Evolutionary conservation across 1,140 invertebrate species (phyloP).

Genomic region (Drosophila virilis): DNA sequence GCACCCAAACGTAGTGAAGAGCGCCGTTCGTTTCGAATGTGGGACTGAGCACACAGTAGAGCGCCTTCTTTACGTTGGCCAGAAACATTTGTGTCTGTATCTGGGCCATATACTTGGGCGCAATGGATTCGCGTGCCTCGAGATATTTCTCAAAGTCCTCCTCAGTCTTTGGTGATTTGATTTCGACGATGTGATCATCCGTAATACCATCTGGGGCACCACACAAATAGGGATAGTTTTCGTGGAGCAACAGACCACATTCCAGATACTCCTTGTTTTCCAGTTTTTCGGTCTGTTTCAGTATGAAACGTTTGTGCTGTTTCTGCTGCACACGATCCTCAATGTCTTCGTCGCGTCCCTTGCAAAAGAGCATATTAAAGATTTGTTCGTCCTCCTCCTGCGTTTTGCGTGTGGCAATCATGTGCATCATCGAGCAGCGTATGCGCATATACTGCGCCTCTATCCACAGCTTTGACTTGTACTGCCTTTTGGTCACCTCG

Average conservation of each 20-base stretch:
- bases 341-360: constrained; percentile 66
- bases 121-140: constrained; percentile 71
- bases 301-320: constrained; percentile 81
- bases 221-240: constrained; percentile 77
- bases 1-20: constrained; percentile 81
- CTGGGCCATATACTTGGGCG: constrained; percentile 84
- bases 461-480: constrained; percentile 76
- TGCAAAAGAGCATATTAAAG: constrained; percentile 73
- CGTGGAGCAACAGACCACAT: constrained; percentile 75
- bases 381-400: constrained; percentile 70
- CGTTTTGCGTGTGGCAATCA: constrained; percentile 65
- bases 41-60: constrained; percentile 81
- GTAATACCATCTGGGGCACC: constrained; percentile 85
- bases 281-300: constrained; percentile 80
- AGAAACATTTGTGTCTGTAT: constrained; percentile 85
- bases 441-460: constrained; percentile 79
- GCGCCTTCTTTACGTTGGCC: constrained; percentile 77
- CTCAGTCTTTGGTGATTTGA: constrained; percentile 84
- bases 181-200: constrained; percentile 84
- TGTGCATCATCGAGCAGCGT: constrained; percentile 77
- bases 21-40: constrained; percentile 80
- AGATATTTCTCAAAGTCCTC: constrained; percentile 84
- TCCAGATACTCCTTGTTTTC: constrained; percentile 80
- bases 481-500: constrained; percentile 64
- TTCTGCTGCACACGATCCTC: constrained; percentile 73